Conservation (phyloP, 64 coral and sea anemone genomes). For the Actinia equina region DNA sequence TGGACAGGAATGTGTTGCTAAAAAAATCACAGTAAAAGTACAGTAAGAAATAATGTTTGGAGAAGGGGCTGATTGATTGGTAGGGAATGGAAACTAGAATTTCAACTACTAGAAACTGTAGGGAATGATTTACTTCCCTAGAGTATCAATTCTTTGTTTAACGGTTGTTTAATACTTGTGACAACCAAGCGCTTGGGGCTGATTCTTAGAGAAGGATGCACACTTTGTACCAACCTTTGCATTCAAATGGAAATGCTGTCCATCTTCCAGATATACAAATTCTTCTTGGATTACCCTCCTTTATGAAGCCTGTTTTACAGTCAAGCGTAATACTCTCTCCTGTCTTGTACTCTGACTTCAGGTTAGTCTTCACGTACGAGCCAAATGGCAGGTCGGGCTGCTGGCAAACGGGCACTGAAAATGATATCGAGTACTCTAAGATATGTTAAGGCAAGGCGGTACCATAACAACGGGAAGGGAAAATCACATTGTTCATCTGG, state of each 20-base stretch:
- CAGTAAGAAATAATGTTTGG: no score
- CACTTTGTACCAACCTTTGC: neutral
- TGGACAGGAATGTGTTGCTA: conserved; percentile 46
- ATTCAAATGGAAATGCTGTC: conserved; percentile 27
- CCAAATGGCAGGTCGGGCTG: conserved; percentile 11
- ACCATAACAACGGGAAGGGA: neutral
- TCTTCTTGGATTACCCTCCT: neutral
- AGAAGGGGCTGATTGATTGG: no score
- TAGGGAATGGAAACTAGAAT: no score
- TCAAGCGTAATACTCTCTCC: conserved; percentile 1
- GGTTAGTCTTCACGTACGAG: neutral
- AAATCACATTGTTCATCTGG: no score
- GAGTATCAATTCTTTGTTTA: no score
- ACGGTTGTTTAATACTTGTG: no score
- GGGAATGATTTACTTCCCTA: no score
- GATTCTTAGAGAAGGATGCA: no score
- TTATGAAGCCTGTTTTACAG: conserved; percentile 25
- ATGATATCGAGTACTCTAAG: no score
- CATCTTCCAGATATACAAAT: conserved; percentile 26
- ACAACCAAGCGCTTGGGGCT: no score
- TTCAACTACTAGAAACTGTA: no score
- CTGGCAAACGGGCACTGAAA: neutral
- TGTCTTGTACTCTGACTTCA: neutral
- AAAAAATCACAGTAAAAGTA: neutral
- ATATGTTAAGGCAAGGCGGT: no score